phyloP scores from a whole-genome alignment of 2,113 vertebrate genomes.

The Pituophis catenifer region DNA sequence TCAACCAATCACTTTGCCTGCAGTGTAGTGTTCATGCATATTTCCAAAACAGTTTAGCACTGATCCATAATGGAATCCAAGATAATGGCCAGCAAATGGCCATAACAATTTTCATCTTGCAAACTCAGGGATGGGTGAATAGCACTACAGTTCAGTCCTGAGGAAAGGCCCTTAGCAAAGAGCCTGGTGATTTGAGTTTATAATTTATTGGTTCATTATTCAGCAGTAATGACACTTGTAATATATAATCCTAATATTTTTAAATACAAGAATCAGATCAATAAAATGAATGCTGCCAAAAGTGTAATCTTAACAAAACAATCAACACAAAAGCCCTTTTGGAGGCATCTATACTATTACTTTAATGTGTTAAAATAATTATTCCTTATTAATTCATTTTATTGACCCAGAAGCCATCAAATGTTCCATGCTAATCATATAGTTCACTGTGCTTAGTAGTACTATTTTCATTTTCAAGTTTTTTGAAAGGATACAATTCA shows the following conservation, averaged over 20 bases:
- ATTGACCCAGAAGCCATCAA: not conserved
- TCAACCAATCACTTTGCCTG: not conserved
- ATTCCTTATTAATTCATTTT: constrained; percentile 23
- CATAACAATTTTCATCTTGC: not conserved
- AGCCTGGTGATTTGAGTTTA: not conserved
- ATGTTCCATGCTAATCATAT: not conserved
- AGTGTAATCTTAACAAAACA: constrained; percentile 24
- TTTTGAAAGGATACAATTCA: not conserved
- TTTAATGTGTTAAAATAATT: constrained; percentile 28
- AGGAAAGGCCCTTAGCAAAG: not conserved
- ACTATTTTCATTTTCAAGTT: constrained; percentile 10
- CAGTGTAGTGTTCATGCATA: not conserved
- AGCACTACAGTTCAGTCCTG: not conserved
- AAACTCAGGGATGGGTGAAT: not conserved
- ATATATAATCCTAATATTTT: constrained; percentile 19
- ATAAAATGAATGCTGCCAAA: constrained; percentile 24
- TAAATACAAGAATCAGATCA: constrained; percentile 22
- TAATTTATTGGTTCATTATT: constrained; percentile 27
- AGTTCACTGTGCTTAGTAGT: not conserved
- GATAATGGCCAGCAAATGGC: not conserved
- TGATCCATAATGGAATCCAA: not conserved
- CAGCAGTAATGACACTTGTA: constrained; percentile 11
- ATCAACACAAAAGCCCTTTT: constrained; percentile 31
- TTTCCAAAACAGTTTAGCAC: not conserved
- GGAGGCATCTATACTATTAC: constrained; percentile 15